Evolutionary conservation across 2,888 invertebrate genomes (phyloP).

Genomic region (Bellardia pandia): DNA sequence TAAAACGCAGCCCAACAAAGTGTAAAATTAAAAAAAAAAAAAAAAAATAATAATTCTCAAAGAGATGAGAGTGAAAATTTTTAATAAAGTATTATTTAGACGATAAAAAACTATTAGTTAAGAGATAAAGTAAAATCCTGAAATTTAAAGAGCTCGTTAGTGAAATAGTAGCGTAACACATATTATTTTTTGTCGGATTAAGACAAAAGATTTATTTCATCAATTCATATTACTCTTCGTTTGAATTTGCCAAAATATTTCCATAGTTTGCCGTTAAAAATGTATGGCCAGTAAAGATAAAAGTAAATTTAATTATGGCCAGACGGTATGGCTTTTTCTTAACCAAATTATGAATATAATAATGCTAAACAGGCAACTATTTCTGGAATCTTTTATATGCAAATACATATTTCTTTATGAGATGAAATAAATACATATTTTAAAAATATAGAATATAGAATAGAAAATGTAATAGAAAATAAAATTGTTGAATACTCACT

Average conservation of each 20-base stretch:
- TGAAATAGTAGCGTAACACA: no score
- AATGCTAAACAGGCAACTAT: slow-evolving; percentile 30
- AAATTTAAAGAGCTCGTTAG: not conserved
- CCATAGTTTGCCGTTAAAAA: no score
- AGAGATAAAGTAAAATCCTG: not conserved
- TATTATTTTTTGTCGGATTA: no score
- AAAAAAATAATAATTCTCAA: not conserved
- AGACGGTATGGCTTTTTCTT: not conserved
- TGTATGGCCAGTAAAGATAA: not conserved
- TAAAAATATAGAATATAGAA: slow-evolving; percentile 15
- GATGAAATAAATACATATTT: not conserved
- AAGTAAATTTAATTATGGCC: not conserved
- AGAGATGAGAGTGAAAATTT: not conserved
- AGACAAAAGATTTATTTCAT: no score
- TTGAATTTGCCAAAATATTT: no score
- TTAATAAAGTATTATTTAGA: not conserved
- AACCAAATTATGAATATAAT: slow-evolving; percentile 20
- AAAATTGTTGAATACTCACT: slow-evolving; percentile 52
- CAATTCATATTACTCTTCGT: no score
- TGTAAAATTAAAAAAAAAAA: not conserved
- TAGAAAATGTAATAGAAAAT: not conserved
- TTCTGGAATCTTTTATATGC: not conserved
- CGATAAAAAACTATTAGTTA: not conserved
- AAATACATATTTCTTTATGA: not conserved
- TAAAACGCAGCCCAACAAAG: not conserved